Evolutionary conservation across 2,113 vertebrate genomes (phyloP), one percentile per base, ranked within the genome.

Genomic region (Lathamus discolor): DNA sequence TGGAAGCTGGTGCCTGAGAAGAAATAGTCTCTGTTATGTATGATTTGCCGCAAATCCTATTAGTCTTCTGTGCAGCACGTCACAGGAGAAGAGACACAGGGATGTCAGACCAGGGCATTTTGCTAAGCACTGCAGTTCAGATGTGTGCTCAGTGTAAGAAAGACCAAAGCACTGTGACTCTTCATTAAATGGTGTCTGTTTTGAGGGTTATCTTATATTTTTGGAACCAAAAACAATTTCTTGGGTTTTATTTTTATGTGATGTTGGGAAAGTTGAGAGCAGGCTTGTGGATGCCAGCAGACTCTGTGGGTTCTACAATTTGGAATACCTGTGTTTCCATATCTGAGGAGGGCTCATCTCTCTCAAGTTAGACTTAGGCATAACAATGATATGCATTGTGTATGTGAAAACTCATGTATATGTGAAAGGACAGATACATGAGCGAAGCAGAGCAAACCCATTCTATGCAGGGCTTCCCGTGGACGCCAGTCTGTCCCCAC

Each of bases 1-100:
- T 97, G 95, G 97, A 96, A 88, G 92, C 73, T 92, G 86, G 77
- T 89, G 68, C 75, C 90, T 54, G 10, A 69, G 92, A 83, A 86
- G 88, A 85, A 95, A 92, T 43, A 41, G 59, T 89, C 66, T 91
- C 57, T 0, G 9, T 93, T 88, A 17, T 35, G 77, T 84, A 37
- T 76, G 74, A 64, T 93, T 91, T 93, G 72, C 54, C 93, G 86
- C 90, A 95, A 93, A 95, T 95, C 83, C 91, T 72, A 59, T 87
- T 87, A 90, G 93, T 91, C 66, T 83, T 73, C 52, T 48, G 81
- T 28, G 81, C 91, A 79, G 86, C 80, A 76, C 10, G 24, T 72
- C 86, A 82, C 17, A 16, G 83, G 83, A 75, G 88, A 77, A 2
- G 69, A 82, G 92, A 70, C 90, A 62, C 24, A 3, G n/a, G 79